Evolutionary conservation across 2,113 vertebrate genomes (phyloP).

Genomic region (Nasalis larvatus): DNA sequence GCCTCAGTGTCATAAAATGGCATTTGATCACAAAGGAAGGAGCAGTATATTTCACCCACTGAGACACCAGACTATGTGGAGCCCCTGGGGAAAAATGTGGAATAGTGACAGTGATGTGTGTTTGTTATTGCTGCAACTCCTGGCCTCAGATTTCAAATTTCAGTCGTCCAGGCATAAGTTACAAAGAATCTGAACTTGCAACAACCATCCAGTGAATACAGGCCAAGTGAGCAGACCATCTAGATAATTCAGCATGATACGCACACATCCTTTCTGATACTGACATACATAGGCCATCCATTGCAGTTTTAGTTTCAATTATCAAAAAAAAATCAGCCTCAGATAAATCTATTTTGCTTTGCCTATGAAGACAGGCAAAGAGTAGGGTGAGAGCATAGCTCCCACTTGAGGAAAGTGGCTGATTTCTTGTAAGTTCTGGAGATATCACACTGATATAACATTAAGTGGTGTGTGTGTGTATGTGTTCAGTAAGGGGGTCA

Average conservation of each 20-base stretch:
- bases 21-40: neutral
- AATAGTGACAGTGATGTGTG: neutral
- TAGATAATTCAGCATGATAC: neutral
- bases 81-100: neutral
- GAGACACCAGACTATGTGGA: neutral
- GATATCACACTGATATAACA: neutral
- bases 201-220: neutral
- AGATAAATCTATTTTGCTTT: neutral
- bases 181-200: neutral
- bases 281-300: fast-evolving
- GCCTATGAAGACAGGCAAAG: neutral
- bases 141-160: neutral
- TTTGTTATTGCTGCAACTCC: neutral
- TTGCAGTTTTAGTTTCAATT: neutral
- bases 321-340: neutral
- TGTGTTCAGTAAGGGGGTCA: neutral
- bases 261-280: neutral
- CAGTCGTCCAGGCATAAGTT: neutral
- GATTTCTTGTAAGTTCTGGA: neutral
- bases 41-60: neutral
- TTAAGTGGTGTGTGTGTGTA: too few relatives aligned
- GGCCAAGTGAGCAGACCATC: neutral
- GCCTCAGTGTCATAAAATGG: neutral
- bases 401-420: too few relatives aligned
- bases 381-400: too few relatives aligned